Percentiles rank a stretch among this genome's conserved stretches.
These are phyloP conservation scores for Tinea semifulvella DNA, from an alignment of 2,888 invertebrate genomes.

Conservation along the genomic window DNA sequence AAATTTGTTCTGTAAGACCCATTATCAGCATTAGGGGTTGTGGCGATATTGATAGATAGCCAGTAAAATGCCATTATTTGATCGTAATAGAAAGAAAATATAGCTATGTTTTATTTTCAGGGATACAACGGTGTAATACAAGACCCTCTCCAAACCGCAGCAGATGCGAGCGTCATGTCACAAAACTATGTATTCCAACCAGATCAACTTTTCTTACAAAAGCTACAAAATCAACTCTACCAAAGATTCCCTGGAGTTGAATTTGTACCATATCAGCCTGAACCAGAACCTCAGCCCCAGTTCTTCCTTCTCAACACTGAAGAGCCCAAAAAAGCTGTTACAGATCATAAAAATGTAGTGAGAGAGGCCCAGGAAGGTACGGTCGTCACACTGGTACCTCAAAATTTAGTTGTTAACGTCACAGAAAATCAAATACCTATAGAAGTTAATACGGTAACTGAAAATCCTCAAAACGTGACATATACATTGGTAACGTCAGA, in stretches of 20 bases:
- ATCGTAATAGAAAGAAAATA: not conserved
- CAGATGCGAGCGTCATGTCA: slow-evolving; percentile 45
- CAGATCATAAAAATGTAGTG: slow-evolving; percentile 40
- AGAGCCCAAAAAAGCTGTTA: slow-evolving; percentile 21
- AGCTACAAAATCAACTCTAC: slow-evolving; percentile 45
- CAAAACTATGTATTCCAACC: slow-evolving; percentile 60
- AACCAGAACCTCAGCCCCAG: slow-evolving; percentile 26
- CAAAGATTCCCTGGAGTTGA: slow-evolving; percentile 50
- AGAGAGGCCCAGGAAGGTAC: slow-evolving; percentile 47
- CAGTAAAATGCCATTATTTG: too few species aligned
- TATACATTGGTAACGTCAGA: slow-evolving; percentile 27
- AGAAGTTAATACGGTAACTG: slow-evolving; percentile 29
- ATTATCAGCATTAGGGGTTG: too few species aligned
- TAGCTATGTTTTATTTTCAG: slow-evolving; percentile 23
- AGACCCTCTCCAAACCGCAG: slow-evolving; percentile 36
- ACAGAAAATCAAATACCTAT: slow-evolving; percentile 29
- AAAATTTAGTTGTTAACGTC: slow-evolving; percentile 31
- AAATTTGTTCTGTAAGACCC: too few species aligned
- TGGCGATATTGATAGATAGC: too few species aligned
- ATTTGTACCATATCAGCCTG: slow-evolving; percentile 45
- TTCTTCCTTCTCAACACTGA: slow-evolving; percentile 15
- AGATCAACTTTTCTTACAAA: slow-evolving; percentile 55
- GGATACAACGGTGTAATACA: slow-evolving; percentile 37
- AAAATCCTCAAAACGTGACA: slow-evolving; percentile 23
- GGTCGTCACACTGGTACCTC: slow-evolving; percentile 37